Evolutionary conservation across 2,888 invertebrate genomes (phyloP), one percentile per base, ranked within the genome.

Genomic region (Choristoneura rosaceana): DNA sequence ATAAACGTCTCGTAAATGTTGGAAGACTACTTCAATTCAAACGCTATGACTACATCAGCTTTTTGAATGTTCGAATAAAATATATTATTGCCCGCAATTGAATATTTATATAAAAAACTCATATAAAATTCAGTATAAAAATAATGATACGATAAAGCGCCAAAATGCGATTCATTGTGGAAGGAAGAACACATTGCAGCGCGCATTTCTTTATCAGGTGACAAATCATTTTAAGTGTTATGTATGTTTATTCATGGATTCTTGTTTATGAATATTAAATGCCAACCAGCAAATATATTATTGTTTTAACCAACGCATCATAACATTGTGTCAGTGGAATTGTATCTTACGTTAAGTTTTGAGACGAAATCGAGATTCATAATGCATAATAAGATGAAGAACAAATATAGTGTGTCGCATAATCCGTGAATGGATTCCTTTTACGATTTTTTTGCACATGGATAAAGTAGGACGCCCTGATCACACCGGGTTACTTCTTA

Each of bases 1-100:
- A 90, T 90, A 92, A 90, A 90, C 89, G 85, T 85, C 80, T 84
- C 82, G 85, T 87, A 84, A 87, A 87, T 83, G 87, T 83, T 82
- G 80, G 82, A 82, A 77, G 80, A 79, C 83, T 82, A 83, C 84
- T 83, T 81, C 79, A 82, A 82, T 79, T 82, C 80, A 79, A 81
- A 79, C 76, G 67, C 79, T 76, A 75, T 66, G 76, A 60, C 73
- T 73, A 73, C 73, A 69, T 73, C 73, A 64, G 58, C 68, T 68
- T 68, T 64, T 64, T 63, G 64, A 67, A 73, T 60, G 73, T 50
- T 64, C 68, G 41, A 71, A 71, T 71, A 64, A 63, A 69, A 64
- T 69, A 60, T 68, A 68, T 64, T 64, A 69, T 33, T 64, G 67
- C 55, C 67, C 5, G 66, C 61, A 64, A 73, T 73, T 69, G 69